A percentile compares a stretch with the other conserved stretches of the same genome.
Evolutionary conservation across 2,113 vertebrate species (phyloP).

Genomic region (Onychorhynchus coronatus): DNA sequence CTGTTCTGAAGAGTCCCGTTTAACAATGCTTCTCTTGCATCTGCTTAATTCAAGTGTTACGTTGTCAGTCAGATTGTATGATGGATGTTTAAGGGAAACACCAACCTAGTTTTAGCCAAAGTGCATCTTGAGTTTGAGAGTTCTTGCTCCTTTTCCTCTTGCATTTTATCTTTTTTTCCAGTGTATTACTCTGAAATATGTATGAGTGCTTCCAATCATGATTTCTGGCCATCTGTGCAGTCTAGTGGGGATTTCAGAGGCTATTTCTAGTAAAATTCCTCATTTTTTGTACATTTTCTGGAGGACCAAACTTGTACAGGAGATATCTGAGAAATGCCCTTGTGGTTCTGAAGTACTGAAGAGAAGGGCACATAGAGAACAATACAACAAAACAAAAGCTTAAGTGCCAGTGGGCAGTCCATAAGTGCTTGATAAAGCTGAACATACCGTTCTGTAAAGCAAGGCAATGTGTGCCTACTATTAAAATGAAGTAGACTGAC

Average conservation of each 20-base stretch:
- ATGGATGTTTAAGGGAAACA: background rate
- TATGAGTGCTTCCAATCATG: background rate
- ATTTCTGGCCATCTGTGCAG: constrained; percentile 23
- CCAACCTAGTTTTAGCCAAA: background rate
- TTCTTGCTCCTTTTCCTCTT: background rate
- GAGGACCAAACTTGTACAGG: background rate
- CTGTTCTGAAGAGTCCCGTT: background rate
- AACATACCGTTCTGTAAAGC: background rate
- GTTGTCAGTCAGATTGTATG: background rate
- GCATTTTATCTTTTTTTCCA: background rate
- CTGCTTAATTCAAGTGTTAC: background rate
- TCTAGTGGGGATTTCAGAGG: constrained; percentile 3
- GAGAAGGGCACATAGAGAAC: background rate
- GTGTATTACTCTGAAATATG: background rate
- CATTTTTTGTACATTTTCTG: background rate
- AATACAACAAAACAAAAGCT: background rate
- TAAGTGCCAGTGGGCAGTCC: background rate
- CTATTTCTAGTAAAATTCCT: constrained; percentile 26
- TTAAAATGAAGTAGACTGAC: background rate
- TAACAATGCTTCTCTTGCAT: background rate
- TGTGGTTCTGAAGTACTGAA: background rate
- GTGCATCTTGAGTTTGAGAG: background rate
- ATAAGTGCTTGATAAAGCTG: constrained; percentile 23
- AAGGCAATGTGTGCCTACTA: background rate
- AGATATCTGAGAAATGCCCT: background rate